phyloP scores from a whole-genome alignment of 1,140 invertebrate genomes.

The Manduca sexta region DNA sequence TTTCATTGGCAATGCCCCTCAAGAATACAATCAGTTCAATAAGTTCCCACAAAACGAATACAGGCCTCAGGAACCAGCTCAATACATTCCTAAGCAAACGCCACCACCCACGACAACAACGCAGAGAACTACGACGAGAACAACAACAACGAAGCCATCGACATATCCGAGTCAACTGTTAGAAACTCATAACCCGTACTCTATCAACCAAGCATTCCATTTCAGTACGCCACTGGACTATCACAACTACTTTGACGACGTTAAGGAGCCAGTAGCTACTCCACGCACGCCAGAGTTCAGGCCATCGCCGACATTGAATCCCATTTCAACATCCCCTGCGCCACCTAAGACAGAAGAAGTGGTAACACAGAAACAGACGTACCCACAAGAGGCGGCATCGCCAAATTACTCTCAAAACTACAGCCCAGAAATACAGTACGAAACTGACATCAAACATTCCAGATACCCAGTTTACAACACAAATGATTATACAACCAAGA shows the following conservation, averaged over 20 bases:
- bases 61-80: conserved; percentile 17
- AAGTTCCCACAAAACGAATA: conserved; percentile 34
- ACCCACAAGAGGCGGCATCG: conserved; percentile 22
- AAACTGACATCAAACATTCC: conserved; percentile 36
- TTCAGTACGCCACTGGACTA: conserved; percentile 64
- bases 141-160: conserved; percentile 39
- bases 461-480: conserved; percentile 39
- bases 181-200: conserved; percentile 66
- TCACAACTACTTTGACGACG: conserved; percentile 57
- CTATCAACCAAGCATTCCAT: conserved; percentile 67
- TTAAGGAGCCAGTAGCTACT: conserved; percentile 43
- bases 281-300: conserved; percentile 18
- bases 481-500: conserved; percentile 38
- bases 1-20: conserved; percentile 39
- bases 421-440: conserved; percentile 52
- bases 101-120: conserved; percentile 18
- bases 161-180: conserved; percentile 51
- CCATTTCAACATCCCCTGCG: conserved; percentile 18
- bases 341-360: conserved; percentile 21
- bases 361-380: conserved; percentile 24
- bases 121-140: conserved; percentile 19
- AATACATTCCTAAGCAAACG: conserved; percentile 15
- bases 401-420: conserved; percentile 49
- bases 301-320: conserved; percentile 11
- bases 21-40: conserved; percentile 41